Base-by-base conservation (phyloP, 2,113 vertebrate species). In the Gnathonemus longibarbis region DNA sequence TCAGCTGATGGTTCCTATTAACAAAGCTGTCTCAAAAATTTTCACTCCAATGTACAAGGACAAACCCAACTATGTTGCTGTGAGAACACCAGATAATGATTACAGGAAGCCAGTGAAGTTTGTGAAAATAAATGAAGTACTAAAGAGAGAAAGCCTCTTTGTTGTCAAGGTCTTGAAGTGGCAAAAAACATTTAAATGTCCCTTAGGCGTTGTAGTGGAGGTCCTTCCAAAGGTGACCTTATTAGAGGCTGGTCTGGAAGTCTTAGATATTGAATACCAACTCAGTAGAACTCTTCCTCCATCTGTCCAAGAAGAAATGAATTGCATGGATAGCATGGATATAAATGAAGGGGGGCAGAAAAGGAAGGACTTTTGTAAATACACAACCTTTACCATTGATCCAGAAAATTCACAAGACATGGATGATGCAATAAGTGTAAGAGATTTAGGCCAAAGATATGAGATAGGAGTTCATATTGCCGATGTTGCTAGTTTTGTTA, bases 401-500 rank as follows among this genome's bases (percentile, higher is more conserved):
- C 95, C 97, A 2, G 2, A 50, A n/a, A 88, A 90, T 1, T 95
- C 98, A 84, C 88, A 88, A 92, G 95, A 96, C 91, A 91, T 98
- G 85, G 97, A 99, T 0, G 98, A 99, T 0, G 98, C 98, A 53
- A 92, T 99, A 90, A 98, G 97, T 1, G 91, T 98, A 31, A 92
- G 91, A 89, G 96, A 98, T 84, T 92, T 94, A 45, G 97, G 94
- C 11, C 27, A 39, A 1, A 39, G 42, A 24, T 98, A 96, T 7
- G 96, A 98, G 93, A 93, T 99, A 87, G 97, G 96, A 31, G 91
- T 99, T 93, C 98, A 98, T 93, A 97, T 98, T 31, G 90, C 97
- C 2, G 98, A 98, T 7, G 95, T 98, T 90, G 96, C 97, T 27
- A 95, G 95, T 48, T 58, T 95, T 86, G 89, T 99, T 90, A 92